A percentile compares a stretch with the other conserved stretches of the same genome.
Conservation (phyloP, 2,888 invertebrate genomes). For the Pyrrhia umbra region DNA sequence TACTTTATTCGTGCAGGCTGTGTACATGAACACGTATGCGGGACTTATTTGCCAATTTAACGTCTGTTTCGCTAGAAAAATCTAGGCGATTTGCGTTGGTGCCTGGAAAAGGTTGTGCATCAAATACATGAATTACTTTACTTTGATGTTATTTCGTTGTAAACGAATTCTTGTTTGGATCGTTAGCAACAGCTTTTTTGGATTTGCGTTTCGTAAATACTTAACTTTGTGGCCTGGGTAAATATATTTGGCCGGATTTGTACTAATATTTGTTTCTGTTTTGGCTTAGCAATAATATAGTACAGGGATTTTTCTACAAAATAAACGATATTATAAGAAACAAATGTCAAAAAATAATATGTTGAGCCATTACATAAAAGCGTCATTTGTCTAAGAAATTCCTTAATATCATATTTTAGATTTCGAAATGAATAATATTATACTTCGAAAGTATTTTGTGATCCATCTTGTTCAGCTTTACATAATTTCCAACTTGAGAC, state of each 20-base stretch:
- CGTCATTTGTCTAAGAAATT: not conserved
- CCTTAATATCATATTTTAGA: conserved; percentile 1
- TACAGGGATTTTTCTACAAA: too few relatives aligned
- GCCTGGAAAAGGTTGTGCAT: conserved; percentile 64
- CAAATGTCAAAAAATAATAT: too few relatives aligned
- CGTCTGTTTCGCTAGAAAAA: conserved; percentile 73
- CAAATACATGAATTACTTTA: conserved; percentile 67
- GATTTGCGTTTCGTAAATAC: conserved; percentile 34
- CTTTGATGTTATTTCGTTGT: conserved; percentile 69
- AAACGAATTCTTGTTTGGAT: conserved; percentile 66
- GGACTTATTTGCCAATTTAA: conserved; percentile 73
- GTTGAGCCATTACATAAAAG: not conserved
- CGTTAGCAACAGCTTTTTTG: conserved; percentile 63
- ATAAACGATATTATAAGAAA: too few relatives aligned
- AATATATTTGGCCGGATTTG: conserved; percentile 29
- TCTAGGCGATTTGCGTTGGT: conserved; percentile 73
- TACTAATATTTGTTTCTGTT: not conserved
- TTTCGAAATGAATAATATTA: conserved; percentile 1
- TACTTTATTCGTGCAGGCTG: conserved; percentile 24
- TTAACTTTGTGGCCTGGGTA: conserved; percentile 23
- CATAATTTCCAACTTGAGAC: conserved; percentile 14
- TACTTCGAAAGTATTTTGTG: not conserved
- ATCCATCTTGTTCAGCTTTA: conserved; percentile 32
- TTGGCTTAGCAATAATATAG: not conserved
- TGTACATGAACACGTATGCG: conserved; percentile 59